These are phyloP conservation scores for Pammene fasciana DNA, from an alignment of 2,888 invertebrate genomes.

Conservation along the genomic window DNA sequence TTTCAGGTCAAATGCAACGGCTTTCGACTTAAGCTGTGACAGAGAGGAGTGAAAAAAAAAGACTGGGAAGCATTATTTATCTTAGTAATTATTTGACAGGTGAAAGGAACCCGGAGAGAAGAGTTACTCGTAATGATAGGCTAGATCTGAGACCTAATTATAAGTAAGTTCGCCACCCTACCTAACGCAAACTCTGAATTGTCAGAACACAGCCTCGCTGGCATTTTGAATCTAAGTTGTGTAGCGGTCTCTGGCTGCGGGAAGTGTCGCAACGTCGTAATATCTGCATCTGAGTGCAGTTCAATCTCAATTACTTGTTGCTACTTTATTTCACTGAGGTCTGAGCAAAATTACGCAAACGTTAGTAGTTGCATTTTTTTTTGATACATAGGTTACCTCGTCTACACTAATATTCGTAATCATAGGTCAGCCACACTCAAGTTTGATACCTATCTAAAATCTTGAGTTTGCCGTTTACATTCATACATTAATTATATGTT, in stretches of 20 bases:
- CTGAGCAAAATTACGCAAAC: neutral
- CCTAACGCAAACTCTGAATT: no score
- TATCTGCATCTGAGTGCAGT: conserved; percentile 35
- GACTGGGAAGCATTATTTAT: no score
- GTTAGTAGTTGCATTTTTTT: no score
- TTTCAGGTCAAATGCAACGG: conserved; percentile 30
- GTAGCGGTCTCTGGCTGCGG: conserved; percentile 5
- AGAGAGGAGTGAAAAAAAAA: neutral
- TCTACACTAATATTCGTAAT: neutral
- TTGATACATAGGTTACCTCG: neutral
- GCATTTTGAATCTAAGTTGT: neutral
- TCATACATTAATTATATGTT: neutral
- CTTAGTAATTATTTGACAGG: no score
- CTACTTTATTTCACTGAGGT: neutral
- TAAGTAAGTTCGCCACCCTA: no score
- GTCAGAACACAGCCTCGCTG: no score
- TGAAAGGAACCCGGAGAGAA: no score
- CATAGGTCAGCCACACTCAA: neutral
- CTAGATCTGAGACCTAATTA: no score
- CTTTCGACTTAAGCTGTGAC: conserved; percentile 19
- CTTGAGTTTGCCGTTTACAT: neutral
- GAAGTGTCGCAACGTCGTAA: conserved; percentile 32
- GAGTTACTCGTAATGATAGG: no score
- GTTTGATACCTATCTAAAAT: neutral
- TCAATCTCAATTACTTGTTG: conserved; percentile 17